Evolutionary conservation across 1,140 invertebrate species (phyloP), one percentile per base, ranked within the genome.

Genomic region (Eriocheir sinensis): DNA sequence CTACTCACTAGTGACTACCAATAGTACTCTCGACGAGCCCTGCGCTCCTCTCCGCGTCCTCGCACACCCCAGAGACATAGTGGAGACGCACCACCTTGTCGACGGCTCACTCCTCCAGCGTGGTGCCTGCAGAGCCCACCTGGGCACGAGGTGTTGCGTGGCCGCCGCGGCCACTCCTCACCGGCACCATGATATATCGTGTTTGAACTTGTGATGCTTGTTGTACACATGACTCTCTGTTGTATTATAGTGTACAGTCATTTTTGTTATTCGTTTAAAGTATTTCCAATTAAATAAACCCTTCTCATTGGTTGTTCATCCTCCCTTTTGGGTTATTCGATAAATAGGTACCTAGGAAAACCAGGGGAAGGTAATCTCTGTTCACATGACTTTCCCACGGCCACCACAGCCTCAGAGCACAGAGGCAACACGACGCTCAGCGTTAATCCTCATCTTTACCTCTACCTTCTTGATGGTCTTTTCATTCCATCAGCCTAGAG

Each of bases 161-260:
- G 60, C n/a, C 60, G 60, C n/a, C 60, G 27, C 60, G 27, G 6
- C n/a, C 60, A 72, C 21, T 21, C 60, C n/a, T 72, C 60, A 72
- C 60, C 60, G 27, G 1, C 60, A n/a, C 60, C 60, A n/a, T 72
- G 60, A 72, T 72, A 6, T 72, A 72, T 72, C 60, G 60, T 72
- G 60, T 72, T 72, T 72, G 60, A 72, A 72, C 60, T 72, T 72
- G 60, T 72, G 60, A 72, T 72, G 60, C 60, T 44, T 89, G 91
- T 93, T 93, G 91, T 95, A 93, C 91, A 95, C 94, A 89, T 89
- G 90, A 89, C 90, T 92, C 91, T 94, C 83, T 95, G 94, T 95
- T 95, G 94, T 95, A 95, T 92, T 93, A 95, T 95, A 95, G 94
- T 95, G 94, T 95, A 95, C 94, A 95, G 94, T 93, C 92, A 93